Base-by-base conservation (phyloP, 2,113 vertebrate species). In the Corynorhinus townsendii region DNA sequence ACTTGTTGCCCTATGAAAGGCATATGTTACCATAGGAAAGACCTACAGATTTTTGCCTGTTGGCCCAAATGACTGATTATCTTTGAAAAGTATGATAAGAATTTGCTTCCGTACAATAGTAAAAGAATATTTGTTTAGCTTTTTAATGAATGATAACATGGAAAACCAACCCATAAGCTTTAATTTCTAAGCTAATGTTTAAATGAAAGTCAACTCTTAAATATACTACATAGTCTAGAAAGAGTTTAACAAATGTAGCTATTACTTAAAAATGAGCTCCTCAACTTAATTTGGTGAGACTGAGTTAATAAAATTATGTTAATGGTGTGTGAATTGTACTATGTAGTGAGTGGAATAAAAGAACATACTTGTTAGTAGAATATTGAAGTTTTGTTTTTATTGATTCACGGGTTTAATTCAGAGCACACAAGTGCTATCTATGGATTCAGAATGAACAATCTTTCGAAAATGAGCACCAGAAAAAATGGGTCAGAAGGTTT, bases 351-450 rank as follows among this genome's bases (percentile, higher is more conserved):
- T 79, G 4, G 5, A 62, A 56, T 71, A 66, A 90, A 47, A 87
- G 52, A 95, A 56, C 2, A 77, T 16, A 26, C 38, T 79, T 72
- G 3, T 54, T 33, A 83, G 33, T n/a, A 16, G 75, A 91, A 86
- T 82, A 49, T 30, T 40, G n/a, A 84, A n/a, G n/a, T 43, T 71
- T 88, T 83, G 35, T 91, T 95, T 93, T 86, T n/a, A 86, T 38
- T 59, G 38, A 77, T 89, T 75, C 7, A 3, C 75, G 11, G 33
- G 52, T 24, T 83, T 93, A 68, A 4, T 86, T 79, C 52, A 89
- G 45, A 73, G 20, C 28, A 47, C 7, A 2, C 47, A 69, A 49
- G 38, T 81, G 15, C 22, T 43, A 30, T 66, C 62, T 82, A 7
- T 71, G n/a, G 49, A 79, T 86, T 91, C 45, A 62, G 38, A 30